Percentiles rank a stretch among this genome's conserved stretches.
These are phyloP conservation scores for Anastrepha obliqua DNA, from an alignment of 1,140 invertebrate genomes.

Conservation along the genomic window DNA sequence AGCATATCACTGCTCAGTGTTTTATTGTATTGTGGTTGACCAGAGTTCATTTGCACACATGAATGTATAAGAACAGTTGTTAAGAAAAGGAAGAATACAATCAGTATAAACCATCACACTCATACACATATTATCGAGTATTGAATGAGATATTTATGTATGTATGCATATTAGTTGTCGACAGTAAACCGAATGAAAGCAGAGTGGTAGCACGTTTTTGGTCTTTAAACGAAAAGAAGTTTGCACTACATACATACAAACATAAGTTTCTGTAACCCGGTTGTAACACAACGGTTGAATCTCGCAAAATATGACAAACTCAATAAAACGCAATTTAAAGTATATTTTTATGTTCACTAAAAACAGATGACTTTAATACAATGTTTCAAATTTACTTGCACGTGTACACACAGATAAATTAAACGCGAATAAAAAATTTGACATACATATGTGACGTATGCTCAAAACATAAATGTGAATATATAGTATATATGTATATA, in stretches of 20 bases:
- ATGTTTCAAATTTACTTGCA: background rate
- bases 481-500: too few species aligned
- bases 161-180: background rate
- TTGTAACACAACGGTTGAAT: constrained; percentile 43
- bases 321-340: background rate
- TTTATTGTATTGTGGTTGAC: background rate
- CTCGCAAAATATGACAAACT: background rate
- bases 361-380: background rate
- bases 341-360: background rate
- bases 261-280: background rate
- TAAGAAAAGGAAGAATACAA: background rate
- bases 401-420: background rate
- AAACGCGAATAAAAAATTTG: background rate
- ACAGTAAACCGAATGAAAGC: constrained; percentile 7
- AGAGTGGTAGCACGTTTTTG: constrained; percentile 17
- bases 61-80: background rate
- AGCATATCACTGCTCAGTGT: background rate
- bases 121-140: background rate
- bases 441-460: background rate
- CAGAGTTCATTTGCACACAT: background rate
- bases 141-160: background rate
- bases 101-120: background rate
- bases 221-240: background rate
- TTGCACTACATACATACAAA: background rate
- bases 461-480: too few species aligned